Evolutionary conservation across 1,140 invertebrate genomes (phyloP), one percentile per base, ranked within the genome.

Genomic region (Leptestheria dahalacensis): DNA sequence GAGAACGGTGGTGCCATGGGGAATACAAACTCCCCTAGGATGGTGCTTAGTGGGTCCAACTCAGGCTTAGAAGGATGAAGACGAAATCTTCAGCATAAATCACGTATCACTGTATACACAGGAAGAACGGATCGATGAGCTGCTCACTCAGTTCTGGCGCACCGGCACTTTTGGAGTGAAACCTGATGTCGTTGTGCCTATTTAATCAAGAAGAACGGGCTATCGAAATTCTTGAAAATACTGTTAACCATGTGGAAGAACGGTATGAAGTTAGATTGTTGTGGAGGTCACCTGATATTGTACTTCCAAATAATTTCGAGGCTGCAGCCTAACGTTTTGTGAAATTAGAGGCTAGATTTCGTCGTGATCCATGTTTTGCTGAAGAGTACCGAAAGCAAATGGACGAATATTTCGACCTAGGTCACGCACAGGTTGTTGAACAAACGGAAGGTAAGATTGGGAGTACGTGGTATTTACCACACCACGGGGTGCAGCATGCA

Each of bases 381-480:
- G 20, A 25, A 23, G 18, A 15, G 24, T 1, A 28, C 52, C 20
- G 26, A 29, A 25, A 20, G 20, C 46, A 48, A 6, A 50, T 59
- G 1, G 18, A 48, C 2, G 20, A 59, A 48, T 59, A 59, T 48
- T 20, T 59, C 24, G 28, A 41, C 21, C 47, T 59, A 15, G 57
- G 57, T n/a, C 33, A 50, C 23, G 41, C 57, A 12, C 9, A 26
- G 15, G 10, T 12, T 59, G 11, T 12, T 25, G 12, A 2, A 18
- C n/a, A 53, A 61, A 48, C 29, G 23, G 12, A 48, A 47, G 11
- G 33, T n/a, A 21, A 33, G 29, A 12, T 20, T 12, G 1, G 20
- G 28, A 1, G 48, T 11, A 61, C 55, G 1, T 61, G 41, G 28
- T 61, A 61, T 23, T 15, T 60, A 3, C 54, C 60, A 11, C 55